Evolutionary conservation across 2,797 vertebrate genomes (phyloP), one percentile per base, ranked within the genome.

Genomic region (Spinus pinus): DNA sequence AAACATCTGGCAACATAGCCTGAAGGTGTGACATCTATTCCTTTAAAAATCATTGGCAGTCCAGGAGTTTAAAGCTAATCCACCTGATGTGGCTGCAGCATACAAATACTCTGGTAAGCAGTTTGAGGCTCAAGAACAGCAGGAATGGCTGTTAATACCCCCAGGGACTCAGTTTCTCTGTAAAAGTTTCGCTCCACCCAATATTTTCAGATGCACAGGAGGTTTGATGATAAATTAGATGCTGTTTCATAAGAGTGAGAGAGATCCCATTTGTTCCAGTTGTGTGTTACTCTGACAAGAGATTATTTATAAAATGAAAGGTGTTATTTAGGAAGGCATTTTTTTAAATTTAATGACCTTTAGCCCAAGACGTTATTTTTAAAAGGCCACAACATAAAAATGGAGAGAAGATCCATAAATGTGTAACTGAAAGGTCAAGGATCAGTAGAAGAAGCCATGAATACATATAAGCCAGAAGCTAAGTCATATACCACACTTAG

Each of bases 21-120:
- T 77, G 56, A 60, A 64, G 42, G 31, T 7, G 5, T n/a, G 28
- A 60, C 57, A 83, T n/a, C 27, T 64, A 46, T 73, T 78, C 58
- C 61, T 80, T 86, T 28, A 66, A 73, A 79, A 73, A 64, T 80
- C 61, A 16, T 64, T 70, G 51, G 24, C 44, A 75, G 61, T 44
- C 50, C 50, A 47, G 65, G 49, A 77, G 22, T 88, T 77, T 73
- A 50, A 92, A 94, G 53, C 31, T 89, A 64, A 93, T 92, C 60
- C 35, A 66, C 33, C 31, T 82, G 33, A 66, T 27, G n/a, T 39
- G 37, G 44, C 31, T 69, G 56, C 60, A 85, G 51, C 56, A 41
- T 56, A 51, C 47, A 77, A 84, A 91, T 77, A 41, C 9, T 60
- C 64, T 19, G 15, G 21, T 44, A 73, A 79, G 88, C 51, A 77